A percentile compares a stretch with the other conserved stretches of the same genome.
These are phyloP conservation scores for Microcebus tavaratra DNA, from an alignment of 2,113 vertebrate genomes.

Conservation along the genomic window DNA sequence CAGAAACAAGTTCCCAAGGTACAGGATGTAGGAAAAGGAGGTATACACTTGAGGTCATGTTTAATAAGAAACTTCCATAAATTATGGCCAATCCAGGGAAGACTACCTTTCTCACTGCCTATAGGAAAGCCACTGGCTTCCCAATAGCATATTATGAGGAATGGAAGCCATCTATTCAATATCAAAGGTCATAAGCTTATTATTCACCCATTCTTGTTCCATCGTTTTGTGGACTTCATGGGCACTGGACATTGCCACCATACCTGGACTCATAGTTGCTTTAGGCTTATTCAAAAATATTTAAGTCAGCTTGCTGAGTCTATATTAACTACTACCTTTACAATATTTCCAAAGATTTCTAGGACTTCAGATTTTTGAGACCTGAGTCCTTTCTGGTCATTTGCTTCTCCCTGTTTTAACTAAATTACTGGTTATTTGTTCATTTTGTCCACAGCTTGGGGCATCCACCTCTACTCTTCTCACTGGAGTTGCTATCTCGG, in stretches of 20 bases:
- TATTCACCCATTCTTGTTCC: neutral
- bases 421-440: neutral
- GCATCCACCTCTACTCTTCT: neutral
- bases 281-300: neutral
- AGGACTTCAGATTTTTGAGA: neutral
- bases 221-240: neutral
- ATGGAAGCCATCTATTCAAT: neutral
- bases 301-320: neutral
- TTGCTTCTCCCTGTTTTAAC: neutral
- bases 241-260: neutral
- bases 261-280: neutral
- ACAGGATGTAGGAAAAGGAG: neutral
- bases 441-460: neutral
- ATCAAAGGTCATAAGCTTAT: neutral
- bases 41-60: neutral
- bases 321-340: neutral
- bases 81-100: neutral
- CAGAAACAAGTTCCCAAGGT: neutral
- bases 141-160: neutral
- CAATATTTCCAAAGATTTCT: neutral
- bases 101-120: neutral
- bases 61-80: neutral
- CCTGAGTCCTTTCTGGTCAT: neutral
- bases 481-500: neutral
- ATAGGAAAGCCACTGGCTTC: neutral